Percentiles rank a stretch among this genome's conserved stretches.
phyloP scores from a whole-genome alignment of 2,888 invertebrate genomes.

The Catocala nupta region DNA sequence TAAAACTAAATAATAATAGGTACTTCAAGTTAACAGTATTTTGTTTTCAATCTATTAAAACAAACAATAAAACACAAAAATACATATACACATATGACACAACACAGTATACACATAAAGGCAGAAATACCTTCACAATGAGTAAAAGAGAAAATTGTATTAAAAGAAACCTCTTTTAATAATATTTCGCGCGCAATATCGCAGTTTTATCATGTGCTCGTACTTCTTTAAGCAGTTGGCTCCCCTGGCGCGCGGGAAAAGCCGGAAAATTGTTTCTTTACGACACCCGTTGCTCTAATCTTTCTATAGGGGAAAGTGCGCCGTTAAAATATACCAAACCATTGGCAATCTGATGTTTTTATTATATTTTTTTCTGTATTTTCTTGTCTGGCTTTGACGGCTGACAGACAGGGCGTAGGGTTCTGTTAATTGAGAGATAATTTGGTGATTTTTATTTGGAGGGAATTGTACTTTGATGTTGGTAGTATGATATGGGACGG shows the following conservation, averaged over 20 bases:
- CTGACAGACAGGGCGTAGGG: constrained; percentile 49
- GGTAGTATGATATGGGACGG: constrained; percentile 5
- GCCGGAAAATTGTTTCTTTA: constrained; percentile 86
- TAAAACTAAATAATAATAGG: no score
- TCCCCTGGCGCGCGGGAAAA: constrained; percentile 72
- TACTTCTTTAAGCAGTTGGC: constrained; percentile 72
- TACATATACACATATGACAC: neutral
- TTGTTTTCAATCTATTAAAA: neutral
- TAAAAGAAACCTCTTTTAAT: constrained; percentile 8
- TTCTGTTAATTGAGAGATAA: constrained; percentile 29
- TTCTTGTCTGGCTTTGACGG: constrained; percentile 74
- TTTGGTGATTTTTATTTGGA: constrained; percentile 14
- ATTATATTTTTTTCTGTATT: constrained; percentile 78
- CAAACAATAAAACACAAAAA: neutral
- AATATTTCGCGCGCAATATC: constrained; percentile 58
- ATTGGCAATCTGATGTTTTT: constrained; percentile 77
- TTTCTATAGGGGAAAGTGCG: constrained; percentile 58
- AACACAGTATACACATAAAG: neutral
- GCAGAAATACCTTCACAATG: neutral
- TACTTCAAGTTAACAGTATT: no score
- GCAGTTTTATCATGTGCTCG: constrained; percentile 82
- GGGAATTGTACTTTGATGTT: constrained; percentile 19
- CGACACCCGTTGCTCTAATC: constrained; percentile 84
- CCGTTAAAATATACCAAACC: constrained; percentile 57
- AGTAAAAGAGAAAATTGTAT: neutral